Evolutionary conservation across 2,113 vertebrate genomes (phyloP).

Genomic region (Protomyctophum bolini): DNA sequence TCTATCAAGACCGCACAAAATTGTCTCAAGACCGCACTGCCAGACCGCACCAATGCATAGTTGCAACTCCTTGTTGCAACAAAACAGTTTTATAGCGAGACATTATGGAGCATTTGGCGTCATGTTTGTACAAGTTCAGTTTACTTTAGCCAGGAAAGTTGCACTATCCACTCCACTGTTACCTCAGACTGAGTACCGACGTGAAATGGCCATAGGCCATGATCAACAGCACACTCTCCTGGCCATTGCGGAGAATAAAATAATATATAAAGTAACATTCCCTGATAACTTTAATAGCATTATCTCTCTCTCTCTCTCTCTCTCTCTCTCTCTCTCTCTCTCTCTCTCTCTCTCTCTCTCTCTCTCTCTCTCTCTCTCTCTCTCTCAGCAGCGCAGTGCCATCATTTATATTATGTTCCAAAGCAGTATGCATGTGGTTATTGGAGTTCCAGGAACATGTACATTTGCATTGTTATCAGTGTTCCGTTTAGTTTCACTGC

Average conservation of each 20-base stretch:
- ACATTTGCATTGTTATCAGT: slow-evolving; percentile 69
- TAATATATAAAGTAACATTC: neutral
- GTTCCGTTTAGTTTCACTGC: slow-evolving; percentile 22
- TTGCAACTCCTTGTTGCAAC: no score
- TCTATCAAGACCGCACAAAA: no score
- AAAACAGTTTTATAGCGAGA: no score
- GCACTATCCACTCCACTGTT: no score
- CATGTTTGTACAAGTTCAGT: no score
- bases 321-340: neutral
- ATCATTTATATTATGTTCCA: neutral
- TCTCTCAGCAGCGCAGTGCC: neutral
- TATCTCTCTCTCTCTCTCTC: neutral
- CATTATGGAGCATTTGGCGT: no score
- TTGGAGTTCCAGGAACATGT: slow-evolving; percentile 17
- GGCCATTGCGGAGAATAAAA: slow-evolving; percentile 19
- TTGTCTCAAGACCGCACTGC: no score
- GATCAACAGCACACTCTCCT: slow-evolving; percentile 56
- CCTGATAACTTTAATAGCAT: neutral
- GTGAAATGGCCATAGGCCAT: no score
- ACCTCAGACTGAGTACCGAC: no score
- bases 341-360: neutral
- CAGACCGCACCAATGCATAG: no score
- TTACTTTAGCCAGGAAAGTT: neutral
- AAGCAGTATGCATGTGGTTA: slow-evolving; percentile 23
- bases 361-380: neutral